phyloP scores from a whole-genome alignment of 2,113 vertebrate species.

The Numida meleagris region DNA sequence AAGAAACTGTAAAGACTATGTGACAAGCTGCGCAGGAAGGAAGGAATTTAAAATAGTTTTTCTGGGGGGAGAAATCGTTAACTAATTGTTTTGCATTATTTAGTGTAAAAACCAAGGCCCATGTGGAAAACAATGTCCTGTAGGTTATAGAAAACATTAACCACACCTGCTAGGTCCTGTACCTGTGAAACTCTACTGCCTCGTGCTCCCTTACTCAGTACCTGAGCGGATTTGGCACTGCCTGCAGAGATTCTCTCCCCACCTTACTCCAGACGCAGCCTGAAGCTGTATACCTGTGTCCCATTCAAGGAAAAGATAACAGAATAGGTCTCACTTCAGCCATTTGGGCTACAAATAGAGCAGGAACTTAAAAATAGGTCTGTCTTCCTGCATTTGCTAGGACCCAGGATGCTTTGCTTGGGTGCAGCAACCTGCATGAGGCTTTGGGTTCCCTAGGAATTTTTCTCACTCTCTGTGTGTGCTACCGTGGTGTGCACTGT shows the following conservation, averaged over 20 bases:
- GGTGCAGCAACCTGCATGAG: not conserved
- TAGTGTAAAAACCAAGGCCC: not conserved
- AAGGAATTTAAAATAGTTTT: not conserved
- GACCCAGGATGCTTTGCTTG: not conserved
- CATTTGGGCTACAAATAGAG: not conserved
- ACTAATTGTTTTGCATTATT: not conserved
- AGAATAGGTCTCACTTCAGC: not conserved
- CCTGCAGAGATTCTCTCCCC: not conserved
- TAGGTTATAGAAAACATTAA: not conserved
- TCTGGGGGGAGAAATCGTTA: not conserved
- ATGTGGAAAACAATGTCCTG: not conserved
- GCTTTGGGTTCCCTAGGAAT: not conserved
- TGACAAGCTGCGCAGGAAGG: not conserved
- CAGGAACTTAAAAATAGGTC: not conserved
- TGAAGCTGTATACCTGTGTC: not conserved
- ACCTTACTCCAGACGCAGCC: fast-evolving
- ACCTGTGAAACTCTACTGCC: not conserved
- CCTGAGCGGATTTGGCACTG: not conserved
- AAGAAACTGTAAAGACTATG: not conserved
- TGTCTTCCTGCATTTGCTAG: not conserved
- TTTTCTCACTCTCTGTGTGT: not conserved
- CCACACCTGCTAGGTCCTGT: not conserved
- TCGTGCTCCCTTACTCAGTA: not conserved
- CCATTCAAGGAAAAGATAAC: not conserved
- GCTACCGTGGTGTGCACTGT: not conserved